Conservation (phyloP, 1,140 invertebrate species). For the Rhagoletis pomonella region DNA sequence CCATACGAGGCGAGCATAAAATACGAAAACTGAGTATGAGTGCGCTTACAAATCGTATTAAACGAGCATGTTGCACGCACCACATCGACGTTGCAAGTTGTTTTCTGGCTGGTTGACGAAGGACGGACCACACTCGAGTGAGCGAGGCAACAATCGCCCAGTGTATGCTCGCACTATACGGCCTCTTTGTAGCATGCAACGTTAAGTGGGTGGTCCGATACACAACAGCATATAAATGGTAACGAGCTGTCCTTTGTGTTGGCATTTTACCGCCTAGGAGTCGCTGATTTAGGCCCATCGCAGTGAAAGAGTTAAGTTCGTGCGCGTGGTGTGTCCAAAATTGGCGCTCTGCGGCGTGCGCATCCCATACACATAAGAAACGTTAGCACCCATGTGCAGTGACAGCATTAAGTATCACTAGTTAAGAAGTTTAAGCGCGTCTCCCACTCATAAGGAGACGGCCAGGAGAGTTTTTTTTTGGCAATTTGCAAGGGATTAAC, state of each 20-base stretch:
- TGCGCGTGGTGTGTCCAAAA: neutral
- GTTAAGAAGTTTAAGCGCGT: too few relatives aligned
- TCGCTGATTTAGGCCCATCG: neutral
- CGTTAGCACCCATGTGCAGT: neutral
- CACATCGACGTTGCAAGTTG: slow-evolving; percentile 16
- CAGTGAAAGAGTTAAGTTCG: neutral
- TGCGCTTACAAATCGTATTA: slow-evolving; percentile 21
- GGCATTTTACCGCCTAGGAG: neutral
- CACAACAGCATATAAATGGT: too few relatives aligned
- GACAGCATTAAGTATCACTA: too few relatives aligned
- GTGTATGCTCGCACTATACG: neutral
- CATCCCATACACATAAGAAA: neutral
- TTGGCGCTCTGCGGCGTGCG: neutral
- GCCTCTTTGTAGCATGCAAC: neutral
- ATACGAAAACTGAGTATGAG: slow-evolving; percentile 5
- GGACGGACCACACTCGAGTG: slow-evolving; percentile 18
- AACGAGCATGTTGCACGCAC: slow-evolving; percentile 45
- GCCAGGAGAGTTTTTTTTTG: too few relatives aligned
- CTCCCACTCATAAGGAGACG: too few relatives aligned
- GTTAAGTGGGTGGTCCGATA: neutral
- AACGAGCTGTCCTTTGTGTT: neutral
- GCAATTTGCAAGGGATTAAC: too few relatives aligned
- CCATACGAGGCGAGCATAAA: neutral
- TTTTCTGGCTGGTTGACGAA: neutral
- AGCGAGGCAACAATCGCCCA: neutral